These are phyloP conservation scores for Zaprionus bogoriensis DNA, from an alignment of 2,888 invertebrate species.

Conservation along the genomic window DNA sequence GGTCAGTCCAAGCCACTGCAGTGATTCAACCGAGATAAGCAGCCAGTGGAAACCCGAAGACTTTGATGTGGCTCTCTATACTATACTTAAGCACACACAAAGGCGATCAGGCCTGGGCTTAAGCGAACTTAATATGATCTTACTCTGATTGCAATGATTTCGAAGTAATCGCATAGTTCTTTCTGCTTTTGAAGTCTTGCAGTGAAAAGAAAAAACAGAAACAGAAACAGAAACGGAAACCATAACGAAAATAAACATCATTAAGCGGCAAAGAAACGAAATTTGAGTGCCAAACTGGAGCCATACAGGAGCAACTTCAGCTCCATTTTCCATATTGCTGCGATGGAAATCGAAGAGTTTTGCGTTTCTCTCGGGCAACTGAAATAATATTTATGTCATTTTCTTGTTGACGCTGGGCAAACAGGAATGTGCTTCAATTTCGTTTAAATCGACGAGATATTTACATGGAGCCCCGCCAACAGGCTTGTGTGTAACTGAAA, in stretches of 20 bases:
- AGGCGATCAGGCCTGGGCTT: background rate
- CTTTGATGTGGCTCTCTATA: no score
- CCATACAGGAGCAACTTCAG: constrained; percentile 5
- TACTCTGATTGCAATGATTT: constrained; percentile 10
- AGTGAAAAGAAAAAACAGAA: constrained; percentile 4
- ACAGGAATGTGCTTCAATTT: constrained; percentile 35
- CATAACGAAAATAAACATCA: constrained; percentile 36
- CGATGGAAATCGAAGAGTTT: constrained; percentile 19
- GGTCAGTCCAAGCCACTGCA: constrained; percentile 1
- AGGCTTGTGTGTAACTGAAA: no score
- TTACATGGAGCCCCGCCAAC: constrained; percentile 28
- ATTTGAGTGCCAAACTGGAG: constrained; percentile 14
- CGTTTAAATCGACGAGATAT: constrained; percentile 40
- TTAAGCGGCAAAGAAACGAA: constrained; percentile 17
- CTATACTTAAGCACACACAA: no score
- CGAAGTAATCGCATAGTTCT: constrained; percentile 14
- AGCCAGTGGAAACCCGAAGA: no score
- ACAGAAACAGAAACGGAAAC: background rate
- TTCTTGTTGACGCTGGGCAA: constrained; percentile 23
- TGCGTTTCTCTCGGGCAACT: no score
- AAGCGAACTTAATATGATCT: background rate
- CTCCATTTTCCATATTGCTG: constrained; percentile 1
- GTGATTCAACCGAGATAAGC: constrained; percentile 64
- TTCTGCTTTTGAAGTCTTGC: constrained; percentile 1
- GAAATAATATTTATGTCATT: constrained; percentile 56